Evolutionary conservation across 2,797 vertebrate species (phyloP).

Genomic region (Danio albolineatus): DNA sequence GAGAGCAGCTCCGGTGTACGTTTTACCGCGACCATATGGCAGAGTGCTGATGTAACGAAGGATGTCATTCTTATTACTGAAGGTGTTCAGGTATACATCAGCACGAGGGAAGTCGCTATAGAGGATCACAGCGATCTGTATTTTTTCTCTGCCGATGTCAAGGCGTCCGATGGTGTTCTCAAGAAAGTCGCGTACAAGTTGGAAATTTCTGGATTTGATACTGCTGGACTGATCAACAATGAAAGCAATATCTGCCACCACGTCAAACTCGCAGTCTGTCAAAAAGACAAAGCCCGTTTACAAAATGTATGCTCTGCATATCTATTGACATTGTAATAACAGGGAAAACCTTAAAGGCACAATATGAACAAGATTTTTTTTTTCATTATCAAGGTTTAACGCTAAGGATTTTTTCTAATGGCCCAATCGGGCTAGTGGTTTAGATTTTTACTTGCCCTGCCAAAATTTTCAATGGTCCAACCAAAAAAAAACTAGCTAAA

Average conservation of each 20-base stretch:
- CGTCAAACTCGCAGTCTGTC: slow-evolving; percentile 84
- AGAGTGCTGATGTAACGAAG: slow-evolving; percentile 80
- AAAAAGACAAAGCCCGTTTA: background rate
- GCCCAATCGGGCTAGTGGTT: too few species aligned
- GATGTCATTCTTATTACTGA: slow-evolving; percentile 71
- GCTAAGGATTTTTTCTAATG: too few species aligned
- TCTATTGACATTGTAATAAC: too few species aligned
- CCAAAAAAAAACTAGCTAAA: too few species aligned
- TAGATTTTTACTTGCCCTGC: too few species aligned
- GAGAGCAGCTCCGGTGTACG: slow-evolving; percentile 78
- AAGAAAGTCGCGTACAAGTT: slow-evolving; percentile 87
- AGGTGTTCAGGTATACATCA: slow-evolving; percentile 78
- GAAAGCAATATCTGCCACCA: slow-evolving; percentile 90
- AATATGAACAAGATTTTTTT: too few species aligned
- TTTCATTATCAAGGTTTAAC: too few species aligned
- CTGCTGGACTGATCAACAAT: slow-evolving; percentile 93
- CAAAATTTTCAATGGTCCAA: too few species aligned
- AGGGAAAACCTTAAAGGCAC: too few species aligned
- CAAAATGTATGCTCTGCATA: too few species aligned
- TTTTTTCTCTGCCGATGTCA: slow-evolving; percentile 60
- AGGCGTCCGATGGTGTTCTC: slow-evolving; percentile 75
- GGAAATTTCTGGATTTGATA: slow-evolving; percentile 87
- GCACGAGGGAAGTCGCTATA: slow-evolving; percentile 72
- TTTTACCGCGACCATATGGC: slow-evolving; percentile 73
- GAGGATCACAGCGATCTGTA: slow-evolving; percentile 81